phyloP scores from a whole-genome alignment of 2,113 vertebrate genomes.

The Dromas ardeola region DNA sequence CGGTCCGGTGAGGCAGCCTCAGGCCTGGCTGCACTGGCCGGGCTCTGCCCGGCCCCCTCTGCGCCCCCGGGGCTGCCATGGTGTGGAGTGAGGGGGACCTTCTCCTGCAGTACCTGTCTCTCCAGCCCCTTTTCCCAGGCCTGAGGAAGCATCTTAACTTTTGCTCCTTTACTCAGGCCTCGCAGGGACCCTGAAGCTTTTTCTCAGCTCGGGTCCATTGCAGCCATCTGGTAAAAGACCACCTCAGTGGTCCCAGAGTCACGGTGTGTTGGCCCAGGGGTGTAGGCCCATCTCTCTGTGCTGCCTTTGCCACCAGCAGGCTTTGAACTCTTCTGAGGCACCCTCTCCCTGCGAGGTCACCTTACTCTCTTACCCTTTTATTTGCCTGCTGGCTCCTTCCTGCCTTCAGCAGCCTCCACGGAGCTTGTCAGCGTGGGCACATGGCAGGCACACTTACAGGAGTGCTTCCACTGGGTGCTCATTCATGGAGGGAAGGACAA shows the following conservation, averaged over 20 bases:
- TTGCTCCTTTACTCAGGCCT: background rate
- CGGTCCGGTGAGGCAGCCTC: too few relatives aligned
- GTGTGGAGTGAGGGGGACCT: background rate
- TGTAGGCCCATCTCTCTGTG: accelerated
- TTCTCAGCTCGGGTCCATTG: background rate
- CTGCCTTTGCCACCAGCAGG: background rate
- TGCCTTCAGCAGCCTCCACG: accelerated
- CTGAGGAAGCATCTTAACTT: background rate
- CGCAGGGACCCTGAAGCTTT: background rate
- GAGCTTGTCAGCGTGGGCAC: background rate
- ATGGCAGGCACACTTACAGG: accelerated
- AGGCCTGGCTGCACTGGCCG: background rate
- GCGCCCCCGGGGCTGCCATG: accelerated
- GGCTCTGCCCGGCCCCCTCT: background rate
- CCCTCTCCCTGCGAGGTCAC: accelerated
- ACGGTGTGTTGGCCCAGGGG: accelerated
- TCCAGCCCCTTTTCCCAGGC: background rate
- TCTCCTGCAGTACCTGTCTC: background rate
- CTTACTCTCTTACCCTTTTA: background rate
- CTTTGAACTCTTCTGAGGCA: background rate
- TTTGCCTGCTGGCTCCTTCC: background rate
- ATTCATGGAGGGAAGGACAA: accelerated
- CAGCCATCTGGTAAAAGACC: too few relatives aligned
- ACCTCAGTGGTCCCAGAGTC: background rate
- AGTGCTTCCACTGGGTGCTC: accelerated